Evolutionary conservation across 2,113 vertebrate species (phyloP).

Genomic region (Cyrtonyx montezumae): DNA sequence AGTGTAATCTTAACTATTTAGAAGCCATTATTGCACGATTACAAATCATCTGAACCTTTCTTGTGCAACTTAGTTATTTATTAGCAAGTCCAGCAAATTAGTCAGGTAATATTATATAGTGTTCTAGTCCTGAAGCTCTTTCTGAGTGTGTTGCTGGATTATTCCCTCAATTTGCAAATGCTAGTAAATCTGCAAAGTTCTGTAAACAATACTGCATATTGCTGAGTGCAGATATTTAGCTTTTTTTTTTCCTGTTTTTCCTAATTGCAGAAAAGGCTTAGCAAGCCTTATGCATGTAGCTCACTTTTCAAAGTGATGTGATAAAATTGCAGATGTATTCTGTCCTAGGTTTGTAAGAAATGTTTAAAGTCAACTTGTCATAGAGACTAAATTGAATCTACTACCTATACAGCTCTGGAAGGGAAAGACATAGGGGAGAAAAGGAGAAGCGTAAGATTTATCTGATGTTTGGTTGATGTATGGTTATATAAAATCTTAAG

Average conservation of each 20-base stretch:
- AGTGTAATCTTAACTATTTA: conserved; percentile 83
- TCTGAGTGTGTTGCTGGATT: background rate
- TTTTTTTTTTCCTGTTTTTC: background rate
- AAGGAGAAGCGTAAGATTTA: conserved; percentile 77
- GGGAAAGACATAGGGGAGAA: conserved; percentile 65
- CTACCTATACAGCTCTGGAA: conserved; percentile 71
- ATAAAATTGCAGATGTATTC: conserved; percentile 72
- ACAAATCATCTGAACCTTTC: conserved; percentile 77
- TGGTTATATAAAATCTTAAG: conserved; percentile 84
- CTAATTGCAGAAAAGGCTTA: background rate
- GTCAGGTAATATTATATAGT: conserved; percentile 33
- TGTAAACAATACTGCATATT: background rate
- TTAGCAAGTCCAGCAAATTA: conserved; percentile 56
- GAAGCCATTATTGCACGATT: conserved; percentile 77
- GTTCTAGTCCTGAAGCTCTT: background rate
- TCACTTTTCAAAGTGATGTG: conserved; percentile 74
- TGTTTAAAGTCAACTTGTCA: conserved; percentile 82
- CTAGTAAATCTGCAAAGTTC: conserved; percentile 1
- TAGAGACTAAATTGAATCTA: conserved; percentile 79
- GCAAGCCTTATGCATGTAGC: background rate
- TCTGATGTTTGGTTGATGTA: conserved; percentile 83
- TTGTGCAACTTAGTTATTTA: conserved; percentile 65
- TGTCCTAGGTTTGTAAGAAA: conserved; percentile 75
- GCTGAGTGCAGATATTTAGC: background rate
- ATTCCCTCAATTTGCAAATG: background rate